Base-by-base conservation (phyloP, 2,113 vertebrate genomes). In the Chascanopsetta lugubris region DNA sequence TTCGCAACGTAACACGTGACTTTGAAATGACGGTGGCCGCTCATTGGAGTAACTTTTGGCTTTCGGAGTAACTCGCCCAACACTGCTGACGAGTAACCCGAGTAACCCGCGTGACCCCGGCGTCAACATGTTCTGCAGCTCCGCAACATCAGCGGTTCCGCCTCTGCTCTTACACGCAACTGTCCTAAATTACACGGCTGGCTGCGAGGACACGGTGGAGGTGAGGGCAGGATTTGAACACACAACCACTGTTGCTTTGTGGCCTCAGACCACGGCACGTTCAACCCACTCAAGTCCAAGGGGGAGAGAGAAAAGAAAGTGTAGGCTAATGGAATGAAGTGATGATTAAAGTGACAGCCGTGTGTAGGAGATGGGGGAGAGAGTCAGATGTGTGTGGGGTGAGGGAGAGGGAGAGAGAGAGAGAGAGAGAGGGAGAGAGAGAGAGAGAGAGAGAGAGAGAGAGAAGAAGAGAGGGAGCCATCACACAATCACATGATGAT, bases 401-500 rank as follows among this genome's bases (percentile, higher is more conserved):
- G 53, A 55, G 25, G 45, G 43, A 36, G 71, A 51, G 48, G 26
- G 51, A 25, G 29, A 42, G 60, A n/a, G n/a, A n/a, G n/a, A n/a
- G n/a, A n/a, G 10, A 59, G 49, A 2, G 10, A 64, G 57, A 50
- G 30, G 5, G 15, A 4, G 27, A 18, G 5, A 20, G 45, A 47
- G 32, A 59, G 51, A 3, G 10, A 66, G 57, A 54, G 26, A 6
- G 7, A 10, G n/a, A 20, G 9, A 24, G 48, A 49, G 56, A 71
- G 71, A 74, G 59, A 54, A 65, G 47, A 74, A 71, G 77, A 64
- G 64, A 66, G 18, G 38, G 36, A 70, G 70, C 22, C 54, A 54
- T 83, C 75, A 63, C 38, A 51, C 56, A 69, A 63, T 87, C 84
- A 84, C 81, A 79, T 85, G 85, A 79, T 58, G 56, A 73, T 72